Percentiles rank a stretch among this genome's conserved stretches.
These are phyloP conservation scores for Oreochromis niloticus DNA, from an alignment of 2,113 vertebrate species.

Conservation along the genomic window DNA sequence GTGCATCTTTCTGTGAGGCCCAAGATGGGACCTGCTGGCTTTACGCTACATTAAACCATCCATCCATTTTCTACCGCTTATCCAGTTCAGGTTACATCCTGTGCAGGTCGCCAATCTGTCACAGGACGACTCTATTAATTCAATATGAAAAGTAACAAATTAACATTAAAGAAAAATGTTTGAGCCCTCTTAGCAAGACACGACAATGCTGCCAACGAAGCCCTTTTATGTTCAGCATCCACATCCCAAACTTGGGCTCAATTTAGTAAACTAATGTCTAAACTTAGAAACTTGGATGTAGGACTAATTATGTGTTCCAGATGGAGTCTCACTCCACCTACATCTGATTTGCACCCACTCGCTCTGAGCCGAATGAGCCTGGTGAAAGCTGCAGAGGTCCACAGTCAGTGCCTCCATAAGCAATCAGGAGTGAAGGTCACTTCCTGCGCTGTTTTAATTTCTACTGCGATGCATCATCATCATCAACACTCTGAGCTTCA, in stretches of 20 bases:
- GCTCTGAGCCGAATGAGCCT: background rate
- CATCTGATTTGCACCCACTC: constrained; percentile 1
- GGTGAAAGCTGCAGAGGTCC: background rate
- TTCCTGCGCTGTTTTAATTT: background rate
- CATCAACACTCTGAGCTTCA: background rate
- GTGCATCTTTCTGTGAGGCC: background rate
- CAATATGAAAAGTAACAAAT: background rate
- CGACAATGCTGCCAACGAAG: background rate
- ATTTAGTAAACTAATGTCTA: background rate
- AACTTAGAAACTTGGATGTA: background rate
- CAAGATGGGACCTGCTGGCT: background rate
- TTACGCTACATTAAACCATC: background rate
- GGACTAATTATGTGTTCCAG: background rate
- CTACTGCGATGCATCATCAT: background rate
- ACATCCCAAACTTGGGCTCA: background rate
- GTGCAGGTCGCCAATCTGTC: background rate
- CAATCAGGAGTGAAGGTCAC: background rate
- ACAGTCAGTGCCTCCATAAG: background rate
- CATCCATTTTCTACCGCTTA: background rate
- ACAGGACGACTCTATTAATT: background rate
- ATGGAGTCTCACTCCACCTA: background rate
- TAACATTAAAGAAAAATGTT: background rate
- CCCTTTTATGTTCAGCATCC: background rate
- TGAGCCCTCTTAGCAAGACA: background rate
- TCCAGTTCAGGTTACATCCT: background rate